These are phyloP conservation scores for Podarcis siculus DNA, from an alignment of 2,797 vertebrate genomes.

Conservation along the genomic window DNA sequence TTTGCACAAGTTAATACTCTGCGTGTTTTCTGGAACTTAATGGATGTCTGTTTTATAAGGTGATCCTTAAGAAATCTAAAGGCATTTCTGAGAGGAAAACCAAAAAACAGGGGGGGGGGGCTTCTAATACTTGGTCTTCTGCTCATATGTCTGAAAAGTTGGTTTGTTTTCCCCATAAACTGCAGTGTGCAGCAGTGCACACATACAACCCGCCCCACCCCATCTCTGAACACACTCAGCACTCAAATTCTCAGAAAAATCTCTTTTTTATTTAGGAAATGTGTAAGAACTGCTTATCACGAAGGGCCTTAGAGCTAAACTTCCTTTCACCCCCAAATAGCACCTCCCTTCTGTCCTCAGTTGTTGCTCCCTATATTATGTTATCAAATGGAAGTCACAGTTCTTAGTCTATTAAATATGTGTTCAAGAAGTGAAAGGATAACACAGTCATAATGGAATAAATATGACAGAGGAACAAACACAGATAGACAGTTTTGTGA, in stretches of 20 bases:
- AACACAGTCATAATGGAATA: not conserved
- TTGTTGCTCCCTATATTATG: not conserved
- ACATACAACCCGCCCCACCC: not conserved
- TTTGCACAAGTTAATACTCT: not conserved
- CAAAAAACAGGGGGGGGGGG: not conserved
- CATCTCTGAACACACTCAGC: not conserved
- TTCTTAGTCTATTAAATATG: not conserved
- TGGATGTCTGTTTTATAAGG: constrained; percentile 2
- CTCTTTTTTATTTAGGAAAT: not conserved
- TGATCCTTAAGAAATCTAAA: not conserved
- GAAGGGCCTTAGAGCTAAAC: not conserved
- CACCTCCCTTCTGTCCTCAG: not conserved
- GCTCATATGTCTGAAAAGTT: not conserved
- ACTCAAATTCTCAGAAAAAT: not conserved
- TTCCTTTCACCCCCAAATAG: not conserved
- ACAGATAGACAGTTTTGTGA: no score
- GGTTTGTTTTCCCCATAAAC: not conserved
- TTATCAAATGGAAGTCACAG: not conserved
- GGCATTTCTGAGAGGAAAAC: not conserved
- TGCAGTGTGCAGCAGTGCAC: no score
- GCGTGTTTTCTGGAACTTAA: constrained; percentile 9
- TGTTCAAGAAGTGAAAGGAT: not conserved
- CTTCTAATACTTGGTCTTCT: not conserved
- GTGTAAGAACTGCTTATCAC: not conserved
- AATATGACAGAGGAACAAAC: no score